These are phyloP conservation scores for Neosalanx taihuensis DNA, from an alignment of 2,797 vertebrate genomes.

Conservation along the genomic window DNA sequence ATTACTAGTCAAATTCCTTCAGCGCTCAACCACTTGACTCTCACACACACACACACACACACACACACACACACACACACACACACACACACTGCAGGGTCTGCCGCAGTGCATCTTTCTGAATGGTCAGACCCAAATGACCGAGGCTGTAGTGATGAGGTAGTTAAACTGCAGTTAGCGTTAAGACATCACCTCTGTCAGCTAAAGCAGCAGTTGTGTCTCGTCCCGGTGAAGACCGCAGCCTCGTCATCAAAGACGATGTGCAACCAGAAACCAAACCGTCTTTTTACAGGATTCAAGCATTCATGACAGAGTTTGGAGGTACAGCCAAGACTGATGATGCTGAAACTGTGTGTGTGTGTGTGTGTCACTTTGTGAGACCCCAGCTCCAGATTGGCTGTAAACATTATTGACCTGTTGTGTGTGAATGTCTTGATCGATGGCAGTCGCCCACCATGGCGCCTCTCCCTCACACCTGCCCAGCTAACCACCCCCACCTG, in stretches of 20 bases:
- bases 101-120: constrained; percentile 6
- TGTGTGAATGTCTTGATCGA: constrained; percentile 19
- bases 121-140: constrained; percentile 29
- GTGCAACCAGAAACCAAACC: not conserved
- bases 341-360: not conserved
- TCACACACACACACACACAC: not conserved
- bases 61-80: not conserved
- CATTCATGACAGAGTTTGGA: not conserved
- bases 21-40: not conserved
- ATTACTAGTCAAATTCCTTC: no score
- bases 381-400: not conserved
- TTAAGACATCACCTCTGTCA: constrained; percentile 30
- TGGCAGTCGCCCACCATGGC: not conserved
- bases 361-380: not conserved
- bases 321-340: not conserved
- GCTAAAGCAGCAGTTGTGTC: not conserved
- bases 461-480: constrained; percentile 17
- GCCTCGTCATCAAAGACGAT: not conserved
- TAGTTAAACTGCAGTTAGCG: constrained; percentile 54
- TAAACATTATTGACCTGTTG: not conserved
- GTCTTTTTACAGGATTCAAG: not conserved
- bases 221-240: not conserved
- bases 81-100: not conserved
- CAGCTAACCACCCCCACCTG: constrained; percentile 20
- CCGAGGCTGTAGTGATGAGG: constrained; percentile 47